Evolutionary conservation across 2,888 invertebrate species (phyloP).

Genomic region (Watsonalla cultraria): DNA sequence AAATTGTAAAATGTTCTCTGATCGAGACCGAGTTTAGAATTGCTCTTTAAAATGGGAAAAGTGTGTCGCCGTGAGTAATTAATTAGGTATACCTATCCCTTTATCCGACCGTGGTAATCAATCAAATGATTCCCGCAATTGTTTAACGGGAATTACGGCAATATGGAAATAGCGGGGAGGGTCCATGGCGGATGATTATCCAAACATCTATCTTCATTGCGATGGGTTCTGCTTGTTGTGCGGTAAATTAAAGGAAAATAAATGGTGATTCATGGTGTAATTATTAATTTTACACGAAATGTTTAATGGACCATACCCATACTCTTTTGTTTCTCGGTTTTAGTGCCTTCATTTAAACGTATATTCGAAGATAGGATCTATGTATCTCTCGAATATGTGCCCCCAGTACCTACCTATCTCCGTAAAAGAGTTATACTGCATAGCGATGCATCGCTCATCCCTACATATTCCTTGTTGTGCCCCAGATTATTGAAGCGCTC

Average conservation of each 20-base stretch:
- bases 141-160: conserved; percentile 40
- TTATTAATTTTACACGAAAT: not conserved
- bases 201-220: conserved; percentile 22
- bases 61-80: conserved; percentile 35
- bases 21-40: conserved; percentile 3
- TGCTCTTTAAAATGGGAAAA: conserved; percentile 21
- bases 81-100: conserved; percentile 29
- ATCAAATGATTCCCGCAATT: conserved; percentile 44
- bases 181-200: conserved; percentile 14
- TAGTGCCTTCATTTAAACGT: no score
- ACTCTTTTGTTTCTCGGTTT: no score
- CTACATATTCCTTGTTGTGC: no score
- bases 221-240: conserved; percentile 6
- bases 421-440: no score
- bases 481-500: no score
- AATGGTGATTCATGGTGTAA: not conserved
- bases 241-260: not conserved
- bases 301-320: not conserved
- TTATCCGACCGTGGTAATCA: conserved; percentile 29
- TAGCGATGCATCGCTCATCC: no score
- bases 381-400: no score
- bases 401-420: no score
- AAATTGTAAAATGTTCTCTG: not conserved
- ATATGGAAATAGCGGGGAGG: conserved; percentile 18
- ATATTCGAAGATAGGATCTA: no score